Evolutionary conservation across 1,140 invertebrate genomes (phyloP).

Genomic region (Neodiprion pinetum): DNA sequence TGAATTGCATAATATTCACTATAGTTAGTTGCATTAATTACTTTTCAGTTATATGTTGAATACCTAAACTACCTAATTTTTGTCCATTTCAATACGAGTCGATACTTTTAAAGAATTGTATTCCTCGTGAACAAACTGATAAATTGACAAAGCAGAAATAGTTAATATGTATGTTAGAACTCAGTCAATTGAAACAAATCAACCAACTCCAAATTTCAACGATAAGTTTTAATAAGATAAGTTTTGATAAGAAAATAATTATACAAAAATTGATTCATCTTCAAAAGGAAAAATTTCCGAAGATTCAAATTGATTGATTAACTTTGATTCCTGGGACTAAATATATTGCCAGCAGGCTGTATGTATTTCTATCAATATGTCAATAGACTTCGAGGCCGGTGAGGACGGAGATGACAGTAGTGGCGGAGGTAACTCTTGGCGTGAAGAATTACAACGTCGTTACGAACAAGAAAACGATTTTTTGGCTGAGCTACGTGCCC

Average conservation of each 20-base stretch:
- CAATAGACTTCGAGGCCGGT: conserved; percentile 61
- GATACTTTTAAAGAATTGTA: neutral
- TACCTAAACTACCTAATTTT: too few species aligned
- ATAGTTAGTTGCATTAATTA: neutral
- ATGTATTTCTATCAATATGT: conserved; percentile 25
- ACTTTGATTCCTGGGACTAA: too few species aligned
- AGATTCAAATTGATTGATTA: too few species aligned
- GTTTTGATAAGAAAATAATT: too few species aligned
- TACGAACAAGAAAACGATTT: conserved; percentile 73
- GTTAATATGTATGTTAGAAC: conserved; percentile 10
- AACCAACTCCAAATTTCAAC: too few species aligned
- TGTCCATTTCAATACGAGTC: too few species aligned
- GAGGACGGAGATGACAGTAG: conserved; percentile 65
- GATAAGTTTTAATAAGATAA: too few species aligned
- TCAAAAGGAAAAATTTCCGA: too few species aligned
- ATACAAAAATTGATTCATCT: too few species aligned
- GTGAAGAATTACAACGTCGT: conserved; percentile 69
- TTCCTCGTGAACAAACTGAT: conserved; percentile 9
- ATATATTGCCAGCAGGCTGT: too few species aligned
- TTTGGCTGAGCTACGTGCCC: conserved; percentile 67
- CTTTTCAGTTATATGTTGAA: conserved; percentile 17
- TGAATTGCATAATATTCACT: neutral
- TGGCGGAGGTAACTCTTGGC: conserved; percentile 65
- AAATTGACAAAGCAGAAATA: conserved; percentile 9
- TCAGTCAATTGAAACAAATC: neutral